These are phyloP conservation scores for Cylas formicarius DNA, from an alignment of 1,140 invertebrate genomes.

Conservation along the genomic window DNA sequence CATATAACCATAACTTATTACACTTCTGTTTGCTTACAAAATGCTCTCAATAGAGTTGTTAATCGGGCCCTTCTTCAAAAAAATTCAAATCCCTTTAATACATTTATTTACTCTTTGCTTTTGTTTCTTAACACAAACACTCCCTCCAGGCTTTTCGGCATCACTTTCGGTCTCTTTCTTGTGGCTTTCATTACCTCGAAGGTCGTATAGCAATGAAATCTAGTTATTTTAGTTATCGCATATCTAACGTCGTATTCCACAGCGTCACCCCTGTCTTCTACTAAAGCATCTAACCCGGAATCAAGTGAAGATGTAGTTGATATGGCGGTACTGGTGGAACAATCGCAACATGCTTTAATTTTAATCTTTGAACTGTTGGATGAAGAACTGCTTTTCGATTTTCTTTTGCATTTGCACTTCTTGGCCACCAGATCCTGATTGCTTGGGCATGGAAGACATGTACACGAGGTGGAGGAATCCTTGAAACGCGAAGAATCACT, in stretches of 20 bases:
- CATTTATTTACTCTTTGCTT: no score
- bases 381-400: not conserved
- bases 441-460: not conserved
- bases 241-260: conserved; percentile 26
- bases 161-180: conserved; percentile 28
- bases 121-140: conserved; percentile 36
- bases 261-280: not conserved
- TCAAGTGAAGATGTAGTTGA: no score
- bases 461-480: conserved; percentile 9
- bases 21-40: no score
- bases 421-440: no score
- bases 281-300: not conserved
- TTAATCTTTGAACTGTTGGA: no score
- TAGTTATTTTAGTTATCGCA: conserved; percentile 33
- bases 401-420: conserved; percentile 5
- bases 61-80: no score
- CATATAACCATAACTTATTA: no score
- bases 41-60: no score
- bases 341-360: not conserved
- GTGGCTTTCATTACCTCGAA: conserved; percentile 36
- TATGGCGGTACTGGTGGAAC: not conserved
- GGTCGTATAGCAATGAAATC: conserved; percentile 31
- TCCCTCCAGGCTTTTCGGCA: conserved; percentile 29
- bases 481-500: not conserved
- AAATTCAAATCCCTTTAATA: no score